phyloP scores from a whole-genome alignment of 2,797 vertebrate genomes.

The Ctenopoma multispine region DNA sequence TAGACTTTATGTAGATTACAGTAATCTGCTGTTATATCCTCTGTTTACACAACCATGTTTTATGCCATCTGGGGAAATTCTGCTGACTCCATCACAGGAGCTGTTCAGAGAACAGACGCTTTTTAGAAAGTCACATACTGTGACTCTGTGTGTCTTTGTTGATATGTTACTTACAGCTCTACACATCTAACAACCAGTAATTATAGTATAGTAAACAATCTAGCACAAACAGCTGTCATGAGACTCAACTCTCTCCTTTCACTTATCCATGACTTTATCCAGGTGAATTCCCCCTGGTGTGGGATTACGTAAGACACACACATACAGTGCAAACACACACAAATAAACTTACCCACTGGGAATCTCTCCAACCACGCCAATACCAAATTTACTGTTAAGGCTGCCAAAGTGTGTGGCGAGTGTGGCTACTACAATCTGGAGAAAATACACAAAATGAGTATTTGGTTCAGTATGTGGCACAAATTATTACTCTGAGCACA shows the following conservation, averaged over 20 bases:
- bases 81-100: neutral
- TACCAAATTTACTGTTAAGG: constrained; percentile 74
- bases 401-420: constrained; percentile 84
- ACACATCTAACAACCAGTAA: constrained; percentile 19
- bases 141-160: constrained; percentile 6
- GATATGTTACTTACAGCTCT: neutral
- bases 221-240: neutral
- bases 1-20: too few relatives aligned
- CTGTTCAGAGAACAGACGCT: constrained; percentile 2
- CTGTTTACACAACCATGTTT: too few relatives aligned
- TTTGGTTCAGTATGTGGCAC: neutral
- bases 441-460: constrained; percentile 14
- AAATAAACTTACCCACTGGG: constrained; percentile 88
- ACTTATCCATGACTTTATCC: neutral
- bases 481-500: constrained; percentile 20
- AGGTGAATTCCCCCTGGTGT: too few relatives aligned
- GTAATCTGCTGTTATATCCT: too few relatives aligned
- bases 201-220: constrained; percentile 4
- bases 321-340: neutral
- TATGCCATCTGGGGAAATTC: neutral
- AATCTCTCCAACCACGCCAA: constrained; percentile 90
- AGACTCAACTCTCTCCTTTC: neutral
- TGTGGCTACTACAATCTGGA: constrained; percentile 85
- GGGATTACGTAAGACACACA: neutral
- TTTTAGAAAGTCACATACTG: constrained; percentile 6